Percentiles rank a stretch among this genome's conserved stretches.
These are phyloP conservation scores for Steinernema carpocapsae DNA, from an alignment of 2,888 invertebrate genomes.

Conservation along the genomic window DNA sequence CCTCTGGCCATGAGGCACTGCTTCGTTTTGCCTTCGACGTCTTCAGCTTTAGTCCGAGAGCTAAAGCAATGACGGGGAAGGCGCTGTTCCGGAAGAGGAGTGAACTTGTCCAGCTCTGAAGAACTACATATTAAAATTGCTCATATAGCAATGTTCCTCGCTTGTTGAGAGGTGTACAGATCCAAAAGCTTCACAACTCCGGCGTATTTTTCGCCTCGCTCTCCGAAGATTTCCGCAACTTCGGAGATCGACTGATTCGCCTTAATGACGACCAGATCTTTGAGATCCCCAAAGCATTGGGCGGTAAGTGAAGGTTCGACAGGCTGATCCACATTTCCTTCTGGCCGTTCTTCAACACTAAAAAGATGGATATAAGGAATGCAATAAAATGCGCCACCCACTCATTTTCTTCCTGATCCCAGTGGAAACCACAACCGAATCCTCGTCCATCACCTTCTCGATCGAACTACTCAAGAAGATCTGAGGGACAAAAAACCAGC, in stretches of 20 bases:
- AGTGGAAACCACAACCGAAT: background rate
- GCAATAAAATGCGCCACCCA: background rate
- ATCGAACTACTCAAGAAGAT: background rate
- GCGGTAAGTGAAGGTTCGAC: background rate
- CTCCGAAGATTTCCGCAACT: background rate
- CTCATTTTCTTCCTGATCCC: conserved; percentile 24
- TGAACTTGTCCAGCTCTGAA: conserved; percentile 53
- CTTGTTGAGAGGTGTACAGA: conserved; percentile 71
- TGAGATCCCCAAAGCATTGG: conserved; percentile 66
- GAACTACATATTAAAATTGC: background rate
- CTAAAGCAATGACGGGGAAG: conserved; percentile 31
- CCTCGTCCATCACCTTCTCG: background rate
- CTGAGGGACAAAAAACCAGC: background rate
- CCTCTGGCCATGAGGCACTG: conserved; percentile 41
- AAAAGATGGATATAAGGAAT: background rate
- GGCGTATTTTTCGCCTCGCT: background rate
- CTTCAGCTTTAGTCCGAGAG: conserved; percentile 32
- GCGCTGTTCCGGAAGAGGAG: conserved; percentile 70
- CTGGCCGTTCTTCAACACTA: conserved; percentile 81
- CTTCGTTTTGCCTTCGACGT: conserved; percentile 55
- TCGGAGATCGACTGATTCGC: background rate
- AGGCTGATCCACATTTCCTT: conserved; percentile 77
- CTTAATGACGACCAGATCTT: background rate
- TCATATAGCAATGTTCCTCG: conserved; percentile 48
- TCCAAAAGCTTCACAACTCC: conserved; percentile 18